Evolutionary conservation across 2,888 invertebrate genomes (phyloP).

Genomic region (Tipula helvola): DNA sequence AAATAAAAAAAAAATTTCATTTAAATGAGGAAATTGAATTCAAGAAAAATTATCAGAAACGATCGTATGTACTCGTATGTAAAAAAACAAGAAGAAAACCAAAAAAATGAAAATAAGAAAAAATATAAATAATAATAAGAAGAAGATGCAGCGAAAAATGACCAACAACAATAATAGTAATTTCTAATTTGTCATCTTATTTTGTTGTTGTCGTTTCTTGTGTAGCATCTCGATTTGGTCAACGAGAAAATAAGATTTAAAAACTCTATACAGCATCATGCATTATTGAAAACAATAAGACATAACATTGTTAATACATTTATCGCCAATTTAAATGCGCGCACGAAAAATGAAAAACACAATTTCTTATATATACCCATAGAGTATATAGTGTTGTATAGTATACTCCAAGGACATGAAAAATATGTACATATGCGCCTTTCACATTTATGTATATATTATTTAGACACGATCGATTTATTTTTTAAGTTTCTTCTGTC

Average conservation of each 20-base stretch:
- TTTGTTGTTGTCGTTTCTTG: neutral
- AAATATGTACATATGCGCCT: neutral
- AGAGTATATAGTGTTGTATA: neutral
- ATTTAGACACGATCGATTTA: neutral
- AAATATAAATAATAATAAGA: neutral
- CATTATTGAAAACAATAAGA: neutral
- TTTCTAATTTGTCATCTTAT: neutral
- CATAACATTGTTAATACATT: neutral
- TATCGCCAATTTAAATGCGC: neutral
- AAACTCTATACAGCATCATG: neutral
- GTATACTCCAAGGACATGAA: neutral
- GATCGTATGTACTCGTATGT: neutral
- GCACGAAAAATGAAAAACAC: neutral
- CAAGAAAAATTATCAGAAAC: neutral
- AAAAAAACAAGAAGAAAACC: neutral
- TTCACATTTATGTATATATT: neutral
- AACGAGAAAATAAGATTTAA: neutral
- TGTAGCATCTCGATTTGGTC: neutral
- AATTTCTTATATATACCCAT: neutral
- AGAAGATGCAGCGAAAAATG: neutral
- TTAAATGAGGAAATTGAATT: constrained; percentile 4
- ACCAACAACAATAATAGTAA: neutral
- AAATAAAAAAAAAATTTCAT: neutral
- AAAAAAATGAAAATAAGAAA: neutral
- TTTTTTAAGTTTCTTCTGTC: neutral